These are phyloP conservation scores for Nibea coibor DNA, from an alignment of 2,113 vertebrate genomes.

Conservation along the genomic window DNA sequence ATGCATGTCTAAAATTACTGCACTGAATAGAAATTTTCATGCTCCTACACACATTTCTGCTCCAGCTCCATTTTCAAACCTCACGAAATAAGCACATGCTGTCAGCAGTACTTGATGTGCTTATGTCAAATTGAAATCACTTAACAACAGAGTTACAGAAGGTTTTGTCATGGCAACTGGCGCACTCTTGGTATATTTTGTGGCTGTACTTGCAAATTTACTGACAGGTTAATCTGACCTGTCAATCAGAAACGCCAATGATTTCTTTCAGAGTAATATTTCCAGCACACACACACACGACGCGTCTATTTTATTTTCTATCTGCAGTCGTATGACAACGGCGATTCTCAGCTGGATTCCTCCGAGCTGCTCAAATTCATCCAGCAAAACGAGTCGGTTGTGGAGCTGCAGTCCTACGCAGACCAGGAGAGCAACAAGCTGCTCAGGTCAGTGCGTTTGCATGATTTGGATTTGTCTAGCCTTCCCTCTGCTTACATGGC, in stretches of 20 bases:
- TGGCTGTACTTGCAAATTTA: background rate
- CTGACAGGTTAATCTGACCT: background rate
- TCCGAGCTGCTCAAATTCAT: slow-evolving; percentile 95
- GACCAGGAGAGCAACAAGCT: slow-evolving; percentile 96
- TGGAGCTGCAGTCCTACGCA: slow-evolving; percentile 92
- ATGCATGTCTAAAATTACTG: background rate
- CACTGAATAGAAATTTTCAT: background rate
- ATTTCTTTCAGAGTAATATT: background rate
- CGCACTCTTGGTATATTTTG: background rate
- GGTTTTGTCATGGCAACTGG: background rate
- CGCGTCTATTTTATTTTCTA: background rate
- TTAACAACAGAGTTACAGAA: background rate
- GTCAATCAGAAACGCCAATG: background rate
- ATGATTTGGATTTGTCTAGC: no score
- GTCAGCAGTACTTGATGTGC: background rate
- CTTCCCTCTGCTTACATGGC: slow-evolving; percentile 1
- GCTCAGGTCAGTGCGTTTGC: slow-evolving; percentile 86
- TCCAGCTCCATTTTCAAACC: background rate
- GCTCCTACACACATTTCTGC: background rate
- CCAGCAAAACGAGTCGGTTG: slow-evolving; percentile 93
- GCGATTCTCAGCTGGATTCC: slow-evolving; percentile 94
- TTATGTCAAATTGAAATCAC: background rate
- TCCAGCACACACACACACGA: background rate
- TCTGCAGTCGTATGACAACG: slow-evolving; percentile 91
- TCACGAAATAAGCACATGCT: background rate